These are phyloP conservation scores for Drepanosiphum platanoidis DNA, from an alignment of 2,888 invertebrate species.

Conservation along the genomic window DNA sequence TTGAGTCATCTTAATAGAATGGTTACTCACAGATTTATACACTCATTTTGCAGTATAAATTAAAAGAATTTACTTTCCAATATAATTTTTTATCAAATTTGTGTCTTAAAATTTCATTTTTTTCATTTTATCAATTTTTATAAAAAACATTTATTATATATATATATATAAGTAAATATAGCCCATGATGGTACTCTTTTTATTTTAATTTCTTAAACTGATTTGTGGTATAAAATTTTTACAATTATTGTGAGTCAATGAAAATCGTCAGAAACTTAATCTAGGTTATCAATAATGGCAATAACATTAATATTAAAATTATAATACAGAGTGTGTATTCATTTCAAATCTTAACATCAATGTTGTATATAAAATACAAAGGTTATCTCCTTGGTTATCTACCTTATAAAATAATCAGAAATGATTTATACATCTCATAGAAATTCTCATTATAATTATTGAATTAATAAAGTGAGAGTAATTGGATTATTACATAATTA, in stretches of 20 bases:
- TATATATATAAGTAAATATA: background rate
- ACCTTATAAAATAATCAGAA: no score
- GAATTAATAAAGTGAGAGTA: no score
- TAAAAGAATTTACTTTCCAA: no score
- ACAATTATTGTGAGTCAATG: background rate
- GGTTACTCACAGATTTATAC: no score
- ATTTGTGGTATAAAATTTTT: conserved; percentile 12
- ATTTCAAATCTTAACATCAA: background rate
- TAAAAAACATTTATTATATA: background rate
- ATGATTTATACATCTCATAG: no score
- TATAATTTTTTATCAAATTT: background rate
- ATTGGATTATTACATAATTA: no score
- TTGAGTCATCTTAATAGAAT: no score
- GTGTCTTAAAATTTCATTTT: background rate
- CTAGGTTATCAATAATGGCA: no score
- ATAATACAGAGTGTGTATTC: background rate
- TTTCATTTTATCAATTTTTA: no score
- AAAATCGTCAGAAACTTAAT: background rate
- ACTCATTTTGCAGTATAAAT: no score
- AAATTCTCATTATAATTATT: no score
- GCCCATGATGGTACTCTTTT: background rate
- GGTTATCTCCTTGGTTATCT: no score
- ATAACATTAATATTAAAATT: background rate
- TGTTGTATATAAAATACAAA: background rate
- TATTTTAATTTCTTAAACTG: background rate